Evolutionary conservation across 2,113 vertebrate species (phyloP), one percentile per base, ranked within the genome.

Genomic region (Sigmodon hispidus): DNA sequence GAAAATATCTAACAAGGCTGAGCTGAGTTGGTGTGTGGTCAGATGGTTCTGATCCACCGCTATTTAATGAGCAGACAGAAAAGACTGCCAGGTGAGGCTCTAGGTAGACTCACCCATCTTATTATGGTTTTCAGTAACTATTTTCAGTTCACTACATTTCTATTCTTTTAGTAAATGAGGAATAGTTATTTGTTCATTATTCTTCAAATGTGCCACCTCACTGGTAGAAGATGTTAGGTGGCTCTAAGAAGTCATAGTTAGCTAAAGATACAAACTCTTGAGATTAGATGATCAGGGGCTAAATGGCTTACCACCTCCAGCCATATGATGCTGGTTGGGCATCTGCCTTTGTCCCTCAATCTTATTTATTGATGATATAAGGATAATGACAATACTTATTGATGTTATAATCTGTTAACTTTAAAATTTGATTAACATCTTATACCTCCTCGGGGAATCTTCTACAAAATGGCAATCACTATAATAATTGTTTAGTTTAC

Each of bases 21-120:
- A n/a, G 21, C 11, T 12, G 45, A 70, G 69, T n/a, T 55, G 3
- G 1, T 17, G 29, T 15, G 48, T 48, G 59, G 15, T n/a, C n/a
- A 69, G 52, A 67, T 1, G 16, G 55, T 34, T 40, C n/a, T 70
- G 29, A 36, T 7, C 2, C 29, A 13, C 43, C 24, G 26, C 29
- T 11, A 26, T 31, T 7, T n/a, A 89, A 63, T 15, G 36, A 45
- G 3, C 48, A 73, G 61, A 50, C 7, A 81, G 43, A 34, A 59
- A 75, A 36, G 40, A 40, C 17, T 3, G 50, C 0, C 0, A 13
- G 75, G 31, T 1, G 6, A 1, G 1, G 63, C 5, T 65, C 75
- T 34, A 34, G 40, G n/a, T 55, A 1, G 93, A 83, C 43, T 84
- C n/a, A 69, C 48, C 50, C 13, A 61, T n/a, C 36, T 73, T 43